Base-by-base conservation (phyloP, 2,113 vertebrate species). In the Vireo altiloquus region DNA sequence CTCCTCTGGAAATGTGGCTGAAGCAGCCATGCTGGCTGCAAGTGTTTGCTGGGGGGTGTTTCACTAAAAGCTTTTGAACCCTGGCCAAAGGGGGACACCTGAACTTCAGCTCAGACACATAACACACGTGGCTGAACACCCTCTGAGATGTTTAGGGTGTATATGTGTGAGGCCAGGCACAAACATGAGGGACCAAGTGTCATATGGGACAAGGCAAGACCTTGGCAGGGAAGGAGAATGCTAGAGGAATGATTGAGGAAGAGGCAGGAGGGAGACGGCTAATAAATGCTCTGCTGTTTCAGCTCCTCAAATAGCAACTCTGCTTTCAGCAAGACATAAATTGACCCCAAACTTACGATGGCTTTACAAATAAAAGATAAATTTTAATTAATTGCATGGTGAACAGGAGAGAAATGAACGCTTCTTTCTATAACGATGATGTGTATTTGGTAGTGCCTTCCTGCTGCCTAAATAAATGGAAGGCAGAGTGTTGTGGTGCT, bases 361-460 rank as follows among this genome's bases (percentile, higher is more conserved):
- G 75, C 20, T 71, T 94, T 68, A 83, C 20, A 72, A 94, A 86
- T 66, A 71, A 78, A 90, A 68, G 8, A 22, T 53, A 60, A 71
- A 33, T 54, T 92, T 77, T 75, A 28, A 95, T 95, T 82, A 93
- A 74, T 81, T 92, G 31, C 60, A 64, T 35, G 47, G 25, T 72
- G 66, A 94, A 74, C 33, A 61, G 75, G 70, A 91, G 20, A 84
- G 13, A 92, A 94, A 92, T 60, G 4, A 79, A 22, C 0, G 0
- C 8, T 91, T 94, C 40, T 78, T 70, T 69, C 50, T 63, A 4
- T 81, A 92, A 94, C 63, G 63, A 79, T 57, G 63, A 75, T 89
- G 57, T 83, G 87, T 11, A 1, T 80, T 74, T 86, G 61, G 40
- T 78, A 17, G 17, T 71, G 54, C 16, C 56, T 30, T 82, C 40